Evolutionary conservation across 2,113 vertebrate species (phyloP), one percentile per base, ranked within the genome.

Genomic region (Hippocampus guttulatus): DNA sequence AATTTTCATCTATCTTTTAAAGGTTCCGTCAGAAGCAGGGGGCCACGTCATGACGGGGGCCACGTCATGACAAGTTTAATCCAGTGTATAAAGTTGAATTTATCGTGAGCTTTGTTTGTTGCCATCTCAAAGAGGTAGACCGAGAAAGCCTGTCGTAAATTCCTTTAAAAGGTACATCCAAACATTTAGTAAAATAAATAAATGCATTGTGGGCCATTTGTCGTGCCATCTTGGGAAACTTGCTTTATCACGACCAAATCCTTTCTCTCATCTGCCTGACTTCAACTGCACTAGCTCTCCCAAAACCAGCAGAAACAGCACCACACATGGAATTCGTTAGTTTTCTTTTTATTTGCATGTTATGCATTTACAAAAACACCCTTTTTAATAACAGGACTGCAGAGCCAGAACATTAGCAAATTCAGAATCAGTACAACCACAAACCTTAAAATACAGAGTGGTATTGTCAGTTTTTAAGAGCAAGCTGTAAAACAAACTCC

Each of bases 401-500:
- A 86, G 87, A 87, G 74, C 81, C 80, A 81, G 87, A 84, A 89
- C 80, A 88, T 79, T 70, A 84, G 80, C 76, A 87, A 86, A 51
- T 68, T 54, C 49, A 79, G 76, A 85, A 85, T 78, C 49, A 79
- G 77, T 86, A 89, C 85, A 85, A 83, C 80, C 84, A 88, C 64
- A 67, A 86, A 80, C 74, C 85, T 75, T 79, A 76, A 72, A 88
- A 87, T 83, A 87, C 81, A 85, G 86, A 89, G 86, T 85, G 87
- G 80, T 76, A 89, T 90, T 91, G 89, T 91, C 89, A 92, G 91
- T 92, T 91, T 93, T 90, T 90, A 88, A 94, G 90, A 89, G 92
- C 94, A 93, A 93, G 91, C 93, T 92, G 87, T 91, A 92, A 92
- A 94, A 91, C 67, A 94, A 91, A 91, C 94, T 94, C 91, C 15